Base-by-base conservation (phyloP, 1,140 invertebrate genomes). In the Plutomurus gul region DNA sequence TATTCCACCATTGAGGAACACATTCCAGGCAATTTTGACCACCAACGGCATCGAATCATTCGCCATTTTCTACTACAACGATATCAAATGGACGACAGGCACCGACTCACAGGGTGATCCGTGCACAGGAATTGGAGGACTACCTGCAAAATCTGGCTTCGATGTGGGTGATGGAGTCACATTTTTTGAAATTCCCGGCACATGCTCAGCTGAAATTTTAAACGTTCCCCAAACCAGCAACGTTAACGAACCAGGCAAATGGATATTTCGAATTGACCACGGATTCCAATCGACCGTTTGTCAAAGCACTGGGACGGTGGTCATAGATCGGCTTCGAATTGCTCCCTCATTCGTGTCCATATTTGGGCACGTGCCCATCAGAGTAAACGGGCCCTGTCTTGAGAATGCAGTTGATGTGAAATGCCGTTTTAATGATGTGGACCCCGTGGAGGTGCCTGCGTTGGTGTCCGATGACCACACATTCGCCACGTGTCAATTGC, bases 1-100 rank as follows among this genome's bases (percentile, higher is more conserved):
- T n/a, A n/a, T n/a, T n/a, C n/a, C n/a, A n/a, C n/a, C n/a, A n/a
- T n/a, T 49, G 16, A 40, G 83, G 76, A 86, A 86, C 75, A 87
- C 86, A 71, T 87, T 86, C 80, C 86, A 87, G 82, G 79, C 84
- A 7, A 83, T 86, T 4, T 80, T 87, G 3, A 84, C 85, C 7
- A 85, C 85, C 0, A 82, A 86, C 79, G 84, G 85, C 0, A 33
- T 22, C 27, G 75, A 80, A 25, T 86, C 86, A 1, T 87, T 86
- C 73, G 84, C 84, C 2, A 82, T 86, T 3, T 84, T 86, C 60
- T 85, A 86, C 78, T 87, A 87, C 83, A 82, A 85, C 27, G 79
- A 84, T 33, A 84, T 85, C 4, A 75, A 81, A 33, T 87, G 86
- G 86, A 86, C 85, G 0, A 86, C 85, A 46, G 85, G 85, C 5